Evolutionary conservation across 2,888 invertebrate genomes (phyloP).

Genomic region (Stratiomys singularior): DNA sequence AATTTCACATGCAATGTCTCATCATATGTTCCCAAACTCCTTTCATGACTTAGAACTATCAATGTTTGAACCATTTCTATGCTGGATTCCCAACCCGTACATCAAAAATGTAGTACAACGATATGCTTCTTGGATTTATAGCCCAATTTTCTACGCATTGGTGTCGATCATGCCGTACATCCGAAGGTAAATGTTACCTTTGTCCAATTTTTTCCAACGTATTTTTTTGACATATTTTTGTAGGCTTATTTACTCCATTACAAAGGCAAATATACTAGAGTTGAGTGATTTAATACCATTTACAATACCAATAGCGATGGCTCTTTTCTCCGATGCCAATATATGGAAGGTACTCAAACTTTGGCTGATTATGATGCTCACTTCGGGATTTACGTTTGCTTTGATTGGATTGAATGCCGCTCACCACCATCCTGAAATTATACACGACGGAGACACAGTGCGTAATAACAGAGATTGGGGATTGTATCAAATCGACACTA

Average conservation of each 20-base stretch:
- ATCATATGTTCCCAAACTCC: slow-evolving; percentile 83
- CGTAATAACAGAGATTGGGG: slow-evolving; percentile 77
- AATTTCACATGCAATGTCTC: slow-evolving; percentile 79
- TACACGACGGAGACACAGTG: slow-evolving; percentile 79
- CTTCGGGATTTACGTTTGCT: slow-evolving; percentile 72
- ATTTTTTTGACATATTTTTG: slow-evolving; percentile 26
- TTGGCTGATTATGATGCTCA: slow-evolving; percentile 70
- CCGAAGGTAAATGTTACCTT: neutral
- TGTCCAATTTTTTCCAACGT: neutral
- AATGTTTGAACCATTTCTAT: slow-evolving; percentile 73
- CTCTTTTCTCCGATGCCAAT: slow-evolving; percentile 59
- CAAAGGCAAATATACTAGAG: slow-evolving; percentile 59
- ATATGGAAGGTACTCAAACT: slow-evolving; percentile 57
- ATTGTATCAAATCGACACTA: slow-evolving; percentile 77
- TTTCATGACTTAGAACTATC: slow-evolving; percentile 78
- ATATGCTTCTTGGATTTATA: slow-evolving; percentile 68
- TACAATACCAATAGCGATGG: slow-evolving; percentile 65
- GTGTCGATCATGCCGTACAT: slow-evolving; percentile 1
- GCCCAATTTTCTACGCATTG: slow-evolving; percentile 63
- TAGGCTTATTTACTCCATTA: slow-evolving; percentile 59
- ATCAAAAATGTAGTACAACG: slow-evolving; percentile 68
- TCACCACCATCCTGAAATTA: slow-evolving; percentile 82
- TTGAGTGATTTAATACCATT: slow-evolving; percentile 65
- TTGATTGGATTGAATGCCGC: slow-evolving; percentile 77
- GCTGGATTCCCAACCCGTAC: slow-evolving; percentile 70